phyloP scores from a whole-genome alignment of 2,113 vertebrate genomes.

The Paramormyrops kingsleyae region DNA sequence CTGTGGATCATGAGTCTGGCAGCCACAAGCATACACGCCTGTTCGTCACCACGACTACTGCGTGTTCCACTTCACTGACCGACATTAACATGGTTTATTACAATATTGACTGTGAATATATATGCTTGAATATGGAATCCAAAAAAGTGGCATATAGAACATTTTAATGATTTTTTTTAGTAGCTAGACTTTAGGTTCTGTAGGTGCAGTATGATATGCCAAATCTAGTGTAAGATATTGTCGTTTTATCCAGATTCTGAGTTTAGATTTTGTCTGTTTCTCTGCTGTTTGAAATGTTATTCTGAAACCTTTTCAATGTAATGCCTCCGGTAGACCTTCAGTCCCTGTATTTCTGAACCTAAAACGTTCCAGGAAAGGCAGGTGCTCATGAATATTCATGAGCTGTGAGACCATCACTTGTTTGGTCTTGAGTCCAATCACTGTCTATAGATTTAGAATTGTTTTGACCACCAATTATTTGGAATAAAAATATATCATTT shows the following conservation, averaged over 20 bases:
- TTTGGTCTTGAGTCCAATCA: slow-evolving; percentile 13
- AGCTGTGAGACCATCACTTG: not conserved
- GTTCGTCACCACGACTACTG: not conserved
- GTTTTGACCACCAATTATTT: slow-evolving; percentile 13
- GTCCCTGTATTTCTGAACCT: not conserved
- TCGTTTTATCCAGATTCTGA: not conserved
- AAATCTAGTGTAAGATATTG: not conserved
- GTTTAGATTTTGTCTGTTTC: not conserved
- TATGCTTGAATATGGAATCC: not conserved
- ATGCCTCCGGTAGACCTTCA: not conserved
- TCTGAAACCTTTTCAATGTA: not conserved
- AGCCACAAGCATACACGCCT: not conserved
- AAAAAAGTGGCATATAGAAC: not conserved
- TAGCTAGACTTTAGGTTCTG: not conserved
- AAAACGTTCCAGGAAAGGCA: not conserved
- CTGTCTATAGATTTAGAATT: slow-evolving; percentile 2
- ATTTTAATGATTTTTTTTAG: not conserved
- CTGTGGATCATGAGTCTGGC: not conserved
- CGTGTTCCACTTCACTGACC: not conserved
- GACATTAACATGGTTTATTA: not conserved
- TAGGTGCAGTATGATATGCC: not conserved
- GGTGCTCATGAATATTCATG: slow-evolving; percentile 11
- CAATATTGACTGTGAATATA: not conserved
- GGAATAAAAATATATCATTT: slow-evolving; percentile 6
- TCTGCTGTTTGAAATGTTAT: not conserved